Conservation (phyloP, 92 coral and sea anemone species). For the Micromussa lordhowensis region DNA sequence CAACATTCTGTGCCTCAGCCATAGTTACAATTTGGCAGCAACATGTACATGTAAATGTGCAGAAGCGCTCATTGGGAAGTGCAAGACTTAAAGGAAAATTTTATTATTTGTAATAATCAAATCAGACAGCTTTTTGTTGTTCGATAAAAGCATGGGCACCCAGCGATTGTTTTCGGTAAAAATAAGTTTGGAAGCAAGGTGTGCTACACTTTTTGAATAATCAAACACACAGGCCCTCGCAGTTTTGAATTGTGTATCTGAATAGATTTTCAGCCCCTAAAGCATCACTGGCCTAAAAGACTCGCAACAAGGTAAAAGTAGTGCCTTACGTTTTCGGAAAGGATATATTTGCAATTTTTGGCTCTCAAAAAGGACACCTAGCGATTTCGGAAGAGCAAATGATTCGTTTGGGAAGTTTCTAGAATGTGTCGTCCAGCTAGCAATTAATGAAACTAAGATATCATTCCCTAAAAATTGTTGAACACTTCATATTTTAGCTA, state of each 20-base stretch:
- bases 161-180: conserved; percentile 20
- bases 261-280: conserved; percentile 22
- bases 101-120: not conserved
- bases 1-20: too few relatives aligned
- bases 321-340: conserved; percentile 29
- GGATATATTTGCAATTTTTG: conserved; percentile 23
- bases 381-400: conserved; percentile 17
- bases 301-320: conserved; percentile 31
- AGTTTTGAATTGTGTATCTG: conserved; percentile 13
- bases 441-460: conserved; percentile 37
- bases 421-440: conserved; percentile 25
- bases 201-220: conserved; percentile 8
- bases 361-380: conserved; percentile 14
- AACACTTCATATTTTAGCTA: conserved; percentile 37
- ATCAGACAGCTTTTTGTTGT: not conserved
- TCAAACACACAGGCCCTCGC: conserved; percentile 27
- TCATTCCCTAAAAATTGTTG: conserved; percentile 28
- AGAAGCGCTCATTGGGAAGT: not conserved
- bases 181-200: conserved; percentile 19
- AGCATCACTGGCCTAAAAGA: conserved; percentile 30
- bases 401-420: conserved; percentile 26
- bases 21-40: too few relatives aligned
- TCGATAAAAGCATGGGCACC: conserved; percentile 16
- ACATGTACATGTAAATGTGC: conserved; percentile 4
- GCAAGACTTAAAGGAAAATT: not conserved